Evolutionary conservation across 1,140 invertebrate species (phyloP).

Genomic region (Lerema accius): DNA sequence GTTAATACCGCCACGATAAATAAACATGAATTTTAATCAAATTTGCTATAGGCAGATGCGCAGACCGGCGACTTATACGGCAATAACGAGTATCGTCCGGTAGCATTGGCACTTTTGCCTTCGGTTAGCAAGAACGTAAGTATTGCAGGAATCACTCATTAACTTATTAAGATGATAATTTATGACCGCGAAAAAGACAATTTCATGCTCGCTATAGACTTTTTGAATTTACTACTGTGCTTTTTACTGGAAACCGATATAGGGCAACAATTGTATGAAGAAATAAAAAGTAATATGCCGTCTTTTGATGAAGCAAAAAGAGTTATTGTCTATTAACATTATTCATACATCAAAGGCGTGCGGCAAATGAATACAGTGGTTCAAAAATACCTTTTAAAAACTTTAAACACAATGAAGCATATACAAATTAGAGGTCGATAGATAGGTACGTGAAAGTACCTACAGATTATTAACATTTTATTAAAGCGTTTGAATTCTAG

Average conservation of each 20-base stretch:
- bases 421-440: too few species aligned
- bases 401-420: too few species aligned
- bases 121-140: slow-evolving; percentile 62
- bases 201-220: slow-evolving; percentile 60
- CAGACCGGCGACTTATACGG: slow-evolving; percentile 58
- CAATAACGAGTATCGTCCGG: slow-evolving; percentile 63
- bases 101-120: slow-evolving; percentile 52
- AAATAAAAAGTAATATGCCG: slow-evolving; percentile 28
- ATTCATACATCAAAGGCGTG: slow-evolving; percentile 5
- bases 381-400: background rate
- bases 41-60: slow-evolving; percentile 79
- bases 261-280: slow-evolving; percentile 23
- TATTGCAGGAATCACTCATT: slow-evolving; percentile 78
- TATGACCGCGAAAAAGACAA: slow-evolving; percentile 67
- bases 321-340: slow-evolving; percentile 21
- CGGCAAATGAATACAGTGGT: background rate
- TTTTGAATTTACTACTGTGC: slow-evolving; percentile 36
- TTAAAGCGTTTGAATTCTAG: too few species aligned
- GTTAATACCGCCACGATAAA: slow-evolving; percentile 68
- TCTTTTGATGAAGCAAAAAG: slow-evolving; percentile 23
- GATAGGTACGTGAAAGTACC: too few species aligned
- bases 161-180: slow-evolving; percentile 82
- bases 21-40: slow-evolving; percentile 81
- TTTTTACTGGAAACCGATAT: slow-evolving; percentile 28
- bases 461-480: too few species aligned